Conservation (phyloP, 2,113 vertebrate genomes). For the Tupaia chinensis region DNA sequence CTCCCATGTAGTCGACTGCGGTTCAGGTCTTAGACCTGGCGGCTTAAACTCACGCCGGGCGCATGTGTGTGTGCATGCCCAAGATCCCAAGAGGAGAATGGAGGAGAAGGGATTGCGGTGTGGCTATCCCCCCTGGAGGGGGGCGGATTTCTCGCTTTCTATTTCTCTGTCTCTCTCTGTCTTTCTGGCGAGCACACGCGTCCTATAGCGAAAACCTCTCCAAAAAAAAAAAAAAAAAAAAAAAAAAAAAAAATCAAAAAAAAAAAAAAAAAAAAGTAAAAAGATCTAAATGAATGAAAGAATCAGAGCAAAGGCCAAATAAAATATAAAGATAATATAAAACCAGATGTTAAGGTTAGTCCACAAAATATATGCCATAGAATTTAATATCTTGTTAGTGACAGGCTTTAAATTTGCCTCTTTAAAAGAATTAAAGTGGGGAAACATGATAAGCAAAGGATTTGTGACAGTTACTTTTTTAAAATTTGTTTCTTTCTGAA, state of each 20-base stretch:
- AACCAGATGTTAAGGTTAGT: not conserved
- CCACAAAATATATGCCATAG: not conserved
- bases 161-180: too few relatives aligned
- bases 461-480: not conserved
- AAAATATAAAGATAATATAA: not conserved
- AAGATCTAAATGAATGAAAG: not conserved
- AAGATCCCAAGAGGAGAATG: too few relatives aligned
- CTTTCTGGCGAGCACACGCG: too few relatives aligned
- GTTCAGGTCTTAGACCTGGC: too few relatives aligned
- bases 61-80: too few relatives aligned
- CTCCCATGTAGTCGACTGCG: too few relatives aligned
- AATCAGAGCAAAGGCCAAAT: not conserved
- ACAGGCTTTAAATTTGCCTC: not conserved
- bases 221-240: too few relatives aligned
- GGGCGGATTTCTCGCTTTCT: too few relatives aligned
- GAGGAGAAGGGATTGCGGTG: too few relatives aligned
- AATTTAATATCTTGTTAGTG: not conserved
- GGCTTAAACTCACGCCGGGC: too few relatives aligned
- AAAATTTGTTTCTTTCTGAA: not conserved
- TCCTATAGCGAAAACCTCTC: too few relatives aligned
- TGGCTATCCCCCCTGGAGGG: too few relatives aligned
- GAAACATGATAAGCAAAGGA: not conserved
- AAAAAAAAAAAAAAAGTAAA: not conserved
- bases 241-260: not conserved
- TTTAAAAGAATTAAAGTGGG: slow-evolving; percentile 15